phyloP scores from a whole-genome alignment of 2,797 vertebrate species.

The Pyrrhura leucotis region DNA sequence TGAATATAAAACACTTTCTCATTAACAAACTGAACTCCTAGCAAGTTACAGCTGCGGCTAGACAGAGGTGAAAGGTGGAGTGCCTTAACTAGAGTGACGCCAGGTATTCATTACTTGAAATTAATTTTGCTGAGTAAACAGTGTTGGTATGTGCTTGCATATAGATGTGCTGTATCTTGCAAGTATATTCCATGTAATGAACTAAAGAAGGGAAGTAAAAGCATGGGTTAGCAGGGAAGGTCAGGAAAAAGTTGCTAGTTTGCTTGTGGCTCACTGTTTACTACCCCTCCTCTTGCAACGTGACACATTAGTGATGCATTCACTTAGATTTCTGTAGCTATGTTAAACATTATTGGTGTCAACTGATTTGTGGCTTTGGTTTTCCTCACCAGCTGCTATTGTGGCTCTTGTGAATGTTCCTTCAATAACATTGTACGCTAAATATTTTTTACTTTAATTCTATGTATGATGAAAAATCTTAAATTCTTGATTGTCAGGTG shows the following conservation, averaged over 20 bases:
- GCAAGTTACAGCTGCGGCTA: background rate
- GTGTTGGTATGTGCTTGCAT: background rate
- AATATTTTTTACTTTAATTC: background rate
- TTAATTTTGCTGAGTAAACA: conserved; percentile 7
- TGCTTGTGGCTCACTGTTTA: background rate
- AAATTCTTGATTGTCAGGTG: background rate
- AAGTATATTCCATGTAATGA: background rate
- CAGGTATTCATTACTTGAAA: conserved; percentile 8
- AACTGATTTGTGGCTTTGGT: background rate
- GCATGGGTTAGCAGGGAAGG: background rate
- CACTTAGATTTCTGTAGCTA: background rate
- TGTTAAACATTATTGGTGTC: background rate
- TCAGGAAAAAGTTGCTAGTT: background rate
- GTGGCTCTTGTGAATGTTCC: fast-evolving
- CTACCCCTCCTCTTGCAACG: fast-evolving
- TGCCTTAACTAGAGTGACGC: background rate
- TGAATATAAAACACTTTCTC: background rate
- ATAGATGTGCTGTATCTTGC: background rate
- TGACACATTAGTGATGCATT: background rate
- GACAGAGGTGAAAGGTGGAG: background rate
- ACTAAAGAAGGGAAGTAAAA: background rate
- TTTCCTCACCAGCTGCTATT: background rate
- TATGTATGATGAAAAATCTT: background rate
- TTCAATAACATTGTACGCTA: background rate
- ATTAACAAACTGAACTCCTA: background rate